These are phyloP conservation scores for Psylliodes chrysocephalus DNA, from an alignment of 2,888 invertebrate genomes.

Conservation along the genomic window DNA sequence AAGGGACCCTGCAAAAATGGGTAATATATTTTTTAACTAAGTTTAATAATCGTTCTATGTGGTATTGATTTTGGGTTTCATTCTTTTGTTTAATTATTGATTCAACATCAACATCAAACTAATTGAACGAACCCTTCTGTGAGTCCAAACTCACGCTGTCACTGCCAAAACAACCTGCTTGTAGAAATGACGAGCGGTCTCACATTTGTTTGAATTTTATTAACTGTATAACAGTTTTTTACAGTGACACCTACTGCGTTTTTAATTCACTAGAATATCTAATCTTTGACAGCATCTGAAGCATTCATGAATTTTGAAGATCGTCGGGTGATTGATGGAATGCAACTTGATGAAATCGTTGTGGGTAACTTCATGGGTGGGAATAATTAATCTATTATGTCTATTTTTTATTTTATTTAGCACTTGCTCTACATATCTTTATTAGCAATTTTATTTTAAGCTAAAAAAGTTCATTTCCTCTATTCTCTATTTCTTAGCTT, in stretches of 20 bases:
- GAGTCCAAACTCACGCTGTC: too few relatives aligned
- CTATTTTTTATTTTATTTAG: background rate
- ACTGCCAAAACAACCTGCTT: background rate
- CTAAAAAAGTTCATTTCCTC: too few relatives aligned
- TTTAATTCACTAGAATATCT: background rate
- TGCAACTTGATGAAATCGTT: too few relatives aligned
- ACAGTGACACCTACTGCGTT: conserved; percentile 1
- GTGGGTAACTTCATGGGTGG: too few relatives aligned
- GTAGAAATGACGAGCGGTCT: background rate
- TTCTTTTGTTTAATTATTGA: too few relatives aligned
- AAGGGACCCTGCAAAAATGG: too few relatives aligned
- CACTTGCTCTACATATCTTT: background rate
- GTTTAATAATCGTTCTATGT: too few relatives aligned
- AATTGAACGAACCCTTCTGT: background rate
- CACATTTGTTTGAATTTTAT: background rate
- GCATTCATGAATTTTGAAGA: conserved; percentile 7
- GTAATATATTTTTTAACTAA: too few relatives aligned
- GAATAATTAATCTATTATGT: background rate
- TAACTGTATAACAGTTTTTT: conserved; percentile 8
- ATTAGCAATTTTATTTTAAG: too few relatives aligned
- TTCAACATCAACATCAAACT: too few relatives aligned
- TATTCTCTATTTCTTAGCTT: too few relatives aligned
- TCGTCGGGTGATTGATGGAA: background rate
- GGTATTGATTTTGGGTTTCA: too few relatives aligned
- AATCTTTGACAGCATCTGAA: conserved; percentile 5